phyloP scores from a whole-genome alignment of 2,888 invertebrate species.

The Drosophila kanekoi region DNA sequence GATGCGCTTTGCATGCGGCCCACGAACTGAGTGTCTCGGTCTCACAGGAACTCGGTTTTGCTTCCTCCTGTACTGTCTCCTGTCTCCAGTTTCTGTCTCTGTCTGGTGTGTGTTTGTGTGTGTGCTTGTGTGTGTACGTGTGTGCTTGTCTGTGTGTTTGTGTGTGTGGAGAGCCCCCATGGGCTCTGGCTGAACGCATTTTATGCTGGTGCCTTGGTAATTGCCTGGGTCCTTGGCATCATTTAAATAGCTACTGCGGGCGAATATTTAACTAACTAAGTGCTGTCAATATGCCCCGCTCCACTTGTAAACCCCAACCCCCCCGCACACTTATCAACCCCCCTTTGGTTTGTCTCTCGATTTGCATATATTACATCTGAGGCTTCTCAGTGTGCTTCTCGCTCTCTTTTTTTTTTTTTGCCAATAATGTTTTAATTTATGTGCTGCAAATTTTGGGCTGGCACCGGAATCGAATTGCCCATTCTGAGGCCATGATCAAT shows the following conservation, averaged over 20 bases:
- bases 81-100: background rate
- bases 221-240: slow-evolving; percentile 61
- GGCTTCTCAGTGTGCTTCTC: background rate
- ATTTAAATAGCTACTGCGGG: slow-evolving; percentile 79
- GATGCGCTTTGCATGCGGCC: slow-evolving; percentile 64
- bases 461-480: slow-evolving; percentile 40
- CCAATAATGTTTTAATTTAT: slow-evolving; percentile 75
- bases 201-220: slow-evolving; percentile 69
- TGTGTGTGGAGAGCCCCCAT: slow-evolving; percentile 51
- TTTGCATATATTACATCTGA: slow-evolving; percentile 61
- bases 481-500: slow-evolving; percentile 35
- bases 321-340: background rate
- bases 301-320: background rate
- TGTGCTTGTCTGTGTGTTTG: background rate
- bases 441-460: slow-evolving; percentile 52
- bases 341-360: slow-evolving; percentile 18
- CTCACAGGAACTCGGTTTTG: slow-evolving; percentile 13
- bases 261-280: slow-evolving; percentile 73
- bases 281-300: slow-evolving; percentile 49
- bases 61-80: slow-evolving; percentile 2
- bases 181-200: slow-evolving; percentile 34
- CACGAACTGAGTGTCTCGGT: slow-evolving; percentile 34
- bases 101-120: background rate
- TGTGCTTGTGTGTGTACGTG: background rate
- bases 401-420: background rate